phyloP scores from a whole-genome alignment of 2,113 vertebrate species.

The Sphyrna mokarran region DNA sequence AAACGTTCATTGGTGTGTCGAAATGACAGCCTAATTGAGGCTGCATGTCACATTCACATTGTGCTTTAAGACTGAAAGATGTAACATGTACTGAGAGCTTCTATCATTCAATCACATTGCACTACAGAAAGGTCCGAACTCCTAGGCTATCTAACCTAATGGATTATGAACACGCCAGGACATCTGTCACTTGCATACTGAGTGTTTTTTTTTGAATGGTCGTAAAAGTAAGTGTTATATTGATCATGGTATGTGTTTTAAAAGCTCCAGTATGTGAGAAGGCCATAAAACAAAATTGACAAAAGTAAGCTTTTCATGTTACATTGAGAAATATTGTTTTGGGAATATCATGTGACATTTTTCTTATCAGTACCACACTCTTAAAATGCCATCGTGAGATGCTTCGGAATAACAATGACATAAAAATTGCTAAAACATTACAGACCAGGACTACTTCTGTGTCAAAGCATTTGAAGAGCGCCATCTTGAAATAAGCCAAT shows the following conservation, averaged over 20 bases:
- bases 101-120: not conserved
- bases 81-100: not conserved
- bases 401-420: not conserved
- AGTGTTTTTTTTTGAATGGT: not conserved
- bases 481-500: not conserved
- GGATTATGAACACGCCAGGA: not conserved
- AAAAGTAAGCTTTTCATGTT: not conserved
- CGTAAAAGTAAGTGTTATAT: not conserved
- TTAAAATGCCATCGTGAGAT: not conserved
- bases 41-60: not conserved
- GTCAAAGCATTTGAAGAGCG: not conserved
- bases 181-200: not conserved
- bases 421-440: not conserved
- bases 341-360: not conserved
- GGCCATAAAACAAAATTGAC: not conserved
- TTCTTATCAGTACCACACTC: not conserved
- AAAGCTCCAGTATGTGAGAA: not conserved
- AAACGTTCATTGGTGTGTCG: not conserved
- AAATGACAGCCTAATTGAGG: not conserved
- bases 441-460: not conserved
- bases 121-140: not conserved
- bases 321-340: not conserved
- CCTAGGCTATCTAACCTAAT: not conserved
- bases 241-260: not conserved
- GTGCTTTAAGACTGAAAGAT: not conserved